phyloP scores from a whole-genome alignment of 1,140 invertebrate species.

The Drosophila burlai region DNA sequence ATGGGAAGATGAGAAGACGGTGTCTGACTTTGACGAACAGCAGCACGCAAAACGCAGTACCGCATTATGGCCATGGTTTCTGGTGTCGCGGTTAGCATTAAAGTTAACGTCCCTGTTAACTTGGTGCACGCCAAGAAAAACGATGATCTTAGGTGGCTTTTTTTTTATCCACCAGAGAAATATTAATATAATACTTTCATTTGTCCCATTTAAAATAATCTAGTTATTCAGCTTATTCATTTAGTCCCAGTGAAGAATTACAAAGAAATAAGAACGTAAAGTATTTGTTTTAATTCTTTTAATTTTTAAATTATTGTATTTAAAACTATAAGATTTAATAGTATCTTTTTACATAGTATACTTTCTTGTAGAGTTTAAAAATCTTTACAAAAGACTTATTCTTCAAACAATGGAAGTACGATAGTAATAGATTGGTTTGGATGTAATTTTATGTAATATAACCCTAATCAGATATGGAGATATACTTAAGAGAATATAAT shows the following conservation, averaged over 20 bases:
- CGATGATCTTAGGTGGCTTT: no score
- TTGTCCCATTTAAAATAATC: not conserved
- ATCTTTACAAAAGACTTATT: no score
- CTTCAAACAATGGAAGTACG: no score
- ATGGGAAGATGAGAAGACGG: conserved; percentile 45
- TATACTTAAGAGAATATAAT: no score
- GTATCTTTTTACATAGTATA: no score
- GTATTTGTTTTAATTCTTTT: not conserved
- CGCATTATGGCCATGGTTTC: conserved; percentile 50
- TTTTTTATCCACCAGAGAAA: not conserved
- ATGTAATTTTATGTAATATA: no score
- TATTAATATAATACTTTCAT: not conserved
- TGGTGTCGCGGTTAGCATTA: conserved; percentile 38
- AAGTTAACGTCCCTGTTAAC: conserved; percentile 23
- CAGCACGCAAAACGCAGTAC: conserved; percentile 49
- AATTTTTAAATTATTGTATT: no score
- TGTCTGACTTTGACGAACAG: conserved; percentile 70
- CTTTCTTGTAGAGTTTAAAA: no score
- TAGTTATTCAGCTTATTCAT: no score
- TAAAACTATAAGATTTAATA: no score
- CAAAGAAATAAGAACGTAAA: not conserved
- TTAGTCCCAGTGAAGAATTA: no score
- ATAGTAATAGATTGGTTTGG: no score
- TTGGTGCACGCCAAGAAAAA: conserved; percentile 13
- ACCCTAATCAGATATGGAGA: not conserved